These are phyloP conservation scores for Tenthredo mesomela DNA, from an alignment of 2,888 invertebrate genomes.

Conservation along the genomic window DNA sequence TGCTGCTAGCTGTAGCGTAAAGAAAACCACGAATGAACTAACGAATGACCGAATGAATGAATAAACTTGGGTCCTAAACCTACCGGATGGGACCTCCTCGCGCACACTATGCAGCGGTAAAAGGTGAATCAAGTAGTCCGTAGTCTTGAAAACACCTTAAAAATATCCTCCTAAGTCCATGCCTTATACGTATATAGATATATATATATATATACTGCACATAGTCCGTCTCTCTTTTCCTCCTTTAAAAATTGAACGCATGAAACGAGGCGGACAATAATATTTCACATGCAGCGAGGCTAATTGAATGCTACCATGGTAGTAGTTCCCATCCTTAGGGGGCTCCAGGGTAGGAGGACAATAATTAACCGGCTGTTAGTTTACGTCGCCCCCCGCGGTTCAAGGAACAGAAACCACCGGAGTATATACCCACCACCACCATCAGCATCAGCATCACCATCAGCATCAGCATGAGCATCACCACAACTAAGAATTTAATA, in stretches of 20 bases:
- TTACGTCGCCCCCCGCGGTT: slow-evolving; percentile 74
- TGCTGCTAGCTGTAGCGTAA: too few species aligned
- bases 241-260: slow-evolving; percentile 68
- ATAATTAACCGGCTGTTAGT: slow-evolving; percentile 77
- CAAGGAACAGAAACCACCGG: slow-evolving; percentile 54
- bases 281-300: slow-evolving; percentile 75
- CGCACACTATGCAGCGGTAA: too few species aligned
- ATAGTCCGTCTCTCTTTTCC: slow-evolving; percentile 60
- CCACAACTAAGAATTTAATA: background rate
- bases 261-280: slow-evolving; percentile 67
- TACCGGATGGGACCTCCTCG: slow-evolving; percentile 41
- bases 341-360: slow-evolving; percentile 69
- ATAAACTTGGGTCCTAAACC: slow-evolving; percentile 42
- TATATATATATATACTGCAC: background rate
- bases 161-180: slow-evolving; percentile 30
- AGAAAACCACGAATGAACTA: slow-evolving; percentile 42
- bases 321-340: slow-evolving; percentile 73
- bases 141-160: slow-evolving; percentile 44
- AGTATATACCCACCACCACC: slow-evolving; percentile 17
- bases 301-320: slow-evolving; percentile 78
- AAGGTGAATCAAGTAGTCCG: slow-evolving; percentile 50
- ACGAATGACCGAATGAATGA: slow-evolving; percentile 52
- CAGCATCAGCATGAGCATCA: background rate
- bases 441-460: background rate
- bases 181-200: background rate